Evolutionary conservation across 92 coral and sea anemone species (phyloP).

Genomic region (Phenganax marumi): DNA sequence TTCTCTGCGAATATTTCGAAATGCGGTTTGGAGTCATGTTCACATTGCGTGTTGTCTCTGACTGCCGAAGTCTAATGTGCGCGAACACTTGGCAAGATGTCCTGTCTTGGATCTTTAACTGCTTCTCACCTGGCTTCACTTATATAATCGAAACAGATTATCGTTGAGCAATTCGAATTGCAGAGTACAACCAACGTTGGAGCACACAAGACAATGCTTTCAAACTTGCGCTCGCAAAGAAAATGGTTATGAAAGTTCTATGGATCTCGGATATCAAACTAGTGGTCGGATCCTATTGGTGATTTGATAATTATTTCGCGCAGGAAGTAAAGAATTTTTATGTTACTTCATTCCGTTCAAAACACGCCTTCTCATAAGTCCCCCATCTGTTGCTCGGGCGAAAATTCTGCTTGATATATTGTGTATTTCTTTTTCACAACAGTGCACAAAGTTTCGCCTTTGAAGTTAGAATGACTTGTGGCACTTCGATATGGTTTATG

Average conservation of each 20-base stretch:
- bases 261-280: not conserved
- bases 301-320: conserved; percentile 15
- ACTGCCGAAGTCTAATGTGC: too few relatives aligned
- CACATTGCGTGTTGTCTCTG: too few relatives aligned
- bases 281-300: conserved; percentile 17
- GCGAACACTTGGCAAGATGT: too few relatives aligned
- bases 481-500: not conserved
- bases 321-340: conserved; percentile 5
- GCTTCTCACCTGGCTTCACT: too few relatives aligned
- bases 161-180: not conserved
- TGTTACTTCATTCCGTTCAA: not conserved
- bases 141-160: too few relatives aligned
- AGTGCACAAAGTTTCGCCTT: not conserved
- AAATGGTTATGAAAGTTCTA: not conserved
- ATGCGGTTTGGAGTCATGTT: too few relatives aligned
- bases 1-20: too few relatives aligned
- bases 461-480: not conserved
- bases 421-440: not conserved
- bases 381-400: conserved; percentile 30
- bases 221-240: not conserved
- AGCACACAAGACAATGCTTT: not conserved
- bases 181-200: not conserved
- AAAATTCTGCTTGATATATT: not conserved
- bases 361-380: not conserved
- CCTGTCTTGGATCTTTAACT: too few relatives aligned